These are phyloP conservation scores for Eulimnadia texana DNA, from an alignment of 1,140 invertebrate species.

Conservation along the genomic window DNA sequence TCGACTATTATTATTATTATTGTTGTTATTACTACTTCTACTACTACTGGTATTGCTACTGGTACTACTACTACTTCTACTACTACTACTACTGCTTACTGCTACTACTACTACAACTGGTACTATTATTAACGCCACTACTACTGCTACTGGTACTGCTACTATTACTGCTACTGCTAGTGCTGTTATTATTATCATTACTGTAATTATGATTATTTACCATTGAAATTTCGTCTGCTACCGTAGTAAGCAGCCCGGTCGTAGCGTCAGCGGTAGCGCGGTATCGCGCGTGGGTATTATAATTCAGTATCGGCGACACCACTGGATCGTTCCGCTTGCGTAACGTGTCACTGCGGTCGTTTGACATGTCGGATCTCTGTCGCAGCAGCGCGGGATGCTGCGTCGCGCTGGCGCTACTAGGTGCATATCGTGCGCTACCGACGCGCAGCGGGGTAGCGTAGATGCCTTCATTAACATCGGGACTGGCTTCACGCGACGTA, in stretches of 20 bases:
- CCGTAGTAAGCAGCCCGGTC: not conserved
- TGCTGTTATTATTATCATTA: not conserved
- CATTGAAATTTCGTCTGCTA: not conserved
- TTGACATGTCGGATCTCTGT: not conserved
- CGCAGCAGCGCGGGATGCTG: not conserved
- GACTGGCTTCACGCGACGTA: conserved; percentile 27
- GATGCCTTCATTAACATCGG: conserved; percentile 30
- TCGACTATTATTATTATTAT: no score
- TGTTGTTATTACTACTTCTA: conserved; percentile 5
- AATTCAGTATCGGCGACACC: not conserved
- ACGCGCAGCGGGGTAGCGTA: conserved; percentile 46
- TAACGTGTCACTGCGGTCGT: not conserved
- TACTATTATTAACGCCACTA: not conserved
- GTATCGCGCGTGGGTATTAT: not conserved
- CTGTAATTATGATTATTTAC: not conserved
- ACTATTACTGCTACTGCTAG: not conserved
- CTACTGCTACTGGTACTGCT: no score
- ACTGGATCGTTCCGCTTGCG: not conserved
- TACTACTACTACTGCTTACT: no score
- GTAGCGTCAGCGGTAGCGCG: not conserved
- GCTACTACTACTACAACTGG: no score
- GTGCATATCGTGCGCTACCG: no score
- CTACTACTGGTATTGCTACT: not conserved
- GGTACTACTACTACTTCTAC: no score
- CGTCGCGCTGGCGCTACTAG: conserved; percentile 39